Conservation (phyloP, 2,888 invertebrate species). For the Podotricha telesiphe region DNA sequence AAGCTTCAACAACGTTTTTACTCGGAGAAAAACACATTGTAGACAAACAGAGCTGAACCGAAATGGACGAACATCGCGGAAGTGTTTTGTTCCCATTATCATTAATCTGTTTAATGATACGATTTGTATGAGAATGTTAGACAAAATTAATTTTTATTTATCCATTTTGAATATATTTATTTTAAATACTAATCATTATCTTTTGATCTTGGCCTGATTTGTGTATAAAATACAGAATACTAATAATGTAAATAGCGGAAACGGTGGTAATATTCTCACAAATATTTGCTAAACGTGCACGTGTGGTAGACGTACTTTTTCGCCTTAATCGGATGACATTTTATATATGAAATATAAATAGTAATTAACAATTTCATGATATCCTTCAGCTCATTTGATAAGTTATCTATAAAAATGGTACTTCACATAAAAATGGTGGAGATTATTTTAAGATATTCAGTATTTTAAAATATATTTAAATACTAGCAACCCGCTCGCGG, state of each 20-base stretch:
- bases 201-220: not conserved
- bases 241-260: not conserved
- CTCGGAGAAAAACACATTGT: constrained; percentile 47
- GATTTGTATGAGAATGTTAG: constrained; percentile 10
- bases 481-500: no score
- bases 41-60: constrained; percentile 68
- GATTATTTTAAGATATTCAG: no score
- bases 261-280: constrained; percentile 4
- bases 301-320: not conserved
- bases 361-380: not conserved
- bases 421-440: not conserved
- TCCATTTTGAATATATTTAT: not conserved
- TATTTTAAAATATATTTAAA: no score
- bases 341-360: not conserved
- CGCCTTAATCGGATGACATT: constrained; percentile 9
- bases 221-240: not conserved
- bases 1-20: constrained; percentile 39
- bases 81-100: constrained; percentile 46
- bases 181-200: constrained; percentile 3
- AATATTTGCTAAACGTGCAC: not conserved
- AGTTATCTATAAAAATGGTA: not conserved
- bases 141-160: constrained; percentile 6
- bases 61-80: constrained; percentile 52
- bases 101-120: constrained; percentile 3
- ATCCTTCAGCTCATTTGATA: not conserved